Evolutionary conservation across 2,888 invertebrate genomes (phyloP).

Genomic region (Slavum lentiscoides): DNA sequence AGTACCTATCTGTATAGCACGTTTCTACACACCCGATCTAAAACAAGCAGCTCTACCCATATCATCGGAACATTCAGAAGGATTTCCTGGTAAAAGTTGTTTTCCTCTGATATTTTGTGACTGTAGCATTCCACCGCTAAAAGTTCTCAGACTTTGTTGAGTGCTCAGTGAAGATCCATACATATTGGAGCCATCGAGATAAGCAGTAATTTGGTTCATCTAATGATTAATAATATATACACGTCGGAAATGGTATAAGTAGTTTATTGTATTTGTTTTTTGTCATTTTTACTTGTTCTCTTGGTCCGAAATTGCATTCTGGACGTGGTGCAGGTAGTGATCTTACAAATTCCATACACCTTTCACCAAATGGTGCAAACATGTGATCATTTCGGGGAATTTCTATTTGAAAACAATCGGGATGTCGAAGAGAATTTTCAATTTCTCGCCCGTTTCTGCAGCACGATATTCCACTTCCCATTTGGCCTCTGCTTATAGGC

Average conservation of each 20-base stretch:
- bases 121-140: conserved; percentile 67
- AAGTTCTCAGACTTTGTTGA: conserved; percentile 65
- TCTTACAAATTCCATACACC: conserved; percentile 62
- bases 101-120: conserved; percentile 70
- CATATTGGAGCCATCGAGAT: conserved; percentile 72
- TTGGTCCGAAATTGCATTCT: conserved; percentile 62
- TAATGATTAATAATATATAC: conserved; percentile 58
- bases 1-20: not conserved
- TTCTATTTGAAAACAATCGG: conserved; percentile 59
- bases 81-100: conserved; percentile 69
- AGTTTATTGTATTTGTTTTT: not conserved
- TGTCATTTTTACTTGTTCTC: conserved; percentile 60
- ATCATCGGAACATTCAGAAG: conserved; percentile 68
- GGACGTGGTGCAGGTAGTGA: conserved; percentile 61
- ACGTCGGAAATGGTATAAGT: not conserved
- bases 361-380: conserved; percentile 60
- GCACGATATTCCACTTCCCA: conserved; percentile 60
- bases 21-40: conserved; percentile 64
- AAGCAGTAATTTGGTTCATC: conserved; percentile 78
- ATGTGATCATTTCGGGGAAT: conserved; percentile 61
- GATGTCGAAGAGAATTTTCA: conserved; percentile 58
- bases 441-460: conserved; percentile 59
- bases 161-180: conserved; percentile 72
- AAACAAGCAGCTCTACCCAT: conserved; percentile 71
- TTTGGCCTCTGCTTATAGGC: conserved; percentile 62